Evolutionary conservation across 2,113 vertebrate genomes (phyloP), one percentile per base, ranked within the genome.

Genomic region (Tonatia bakeri): DNA sequence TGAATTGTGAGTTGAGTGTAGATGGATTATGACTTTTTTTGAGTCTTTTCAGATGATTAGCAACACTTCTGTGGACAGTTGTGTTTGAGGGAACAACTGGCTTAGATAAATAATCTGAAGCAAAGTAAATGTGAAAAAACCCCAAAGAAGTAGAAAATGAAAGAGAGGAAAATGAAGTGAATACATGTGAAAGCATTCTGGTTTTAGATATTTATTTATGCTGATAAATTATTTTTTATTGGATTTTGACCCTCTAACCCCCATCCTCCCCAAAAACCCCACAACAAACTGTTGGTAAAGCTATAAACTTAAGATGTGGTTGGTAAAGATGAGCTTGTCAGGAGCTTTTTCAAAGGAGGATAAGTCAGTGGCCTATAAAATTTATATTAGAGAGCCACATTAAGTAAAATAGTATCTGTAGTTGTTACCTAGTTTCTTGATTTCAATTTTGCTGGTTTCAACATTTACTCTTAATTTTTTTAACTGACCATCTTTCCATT

Each of bases 361-460:
- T 17, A 96, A 94, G 85, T 94, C 43, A 95, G 87, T 97, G 83
- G 93, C 70, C 91, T 79, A 95, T 82, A 95, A 94, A 93, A 97
- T 94, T 96, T 97, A 50, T 50, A 40, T 90, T 65, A 94, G 95
- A 97, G 87, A 98, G 94, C 76, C 94, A 94, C 87, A 45, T 92
- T 73, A 97, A 97, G n/a, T 92, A 95, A 93, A 96, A 90, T 47
- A 94, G 69, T 64, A 87, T 95, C 65, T 70, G 19, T 24, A 95
- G 26, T 56, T 43, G 92, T 79, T 9, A 16, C 54, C 16, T 89
- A 90, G 96, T 96, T 97, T 96, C 97, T 96, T 97, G 22, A 14
- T n/a, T 97, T 93, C 24, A 91, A 82, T 97, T 97, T 96, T 96
- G 96, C 79, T 89, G 86, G 50, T 89, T 98, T 97, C 90, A 96